Conservation (phyloP, 1,140 invertebrate species). For the Trichonephila inaurata region DNA sequence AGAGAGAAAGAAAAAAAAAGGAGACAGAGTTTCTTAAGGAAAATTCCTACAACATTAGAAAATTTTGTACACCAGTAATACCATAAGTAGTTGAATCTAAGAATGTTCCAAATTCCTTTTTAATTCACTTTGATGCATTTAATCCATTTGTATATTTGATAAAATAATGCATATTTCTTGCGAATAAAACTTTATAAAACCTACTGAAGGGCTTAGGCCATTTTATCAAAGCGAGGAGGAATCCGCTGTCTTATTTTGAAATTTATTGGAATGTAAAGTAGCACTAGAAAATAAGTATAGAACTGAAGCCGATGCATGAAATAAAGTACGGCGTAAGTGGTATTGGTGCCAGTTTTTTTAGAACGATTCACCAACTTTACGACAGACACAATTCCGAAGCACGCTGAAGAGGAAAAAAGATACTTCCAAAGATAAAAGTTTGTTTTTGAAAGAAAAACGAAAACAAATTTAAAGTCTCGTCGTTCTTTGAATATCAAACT, state of each 20-base stretch:
- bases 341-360: conserved; percentile 1
- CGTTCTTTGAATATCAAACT: conserved; percentile 30
- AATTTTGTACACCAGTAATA: too few species aligned
- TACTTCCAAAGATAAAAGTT: conserved; percentile 4
- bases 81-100: too few species aligned
- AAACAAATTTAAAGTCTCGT: conserved; percentile 20
- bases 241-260: not conserved
- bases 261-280: conserved; percentile 49
- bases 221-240: conserved; percentile 18
- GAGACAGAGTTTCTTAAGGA: too few species aligned
- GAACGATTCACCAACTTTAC: conserved; percentile 47
- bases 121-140: not conserved
- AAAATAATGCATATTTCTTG: not conserved
- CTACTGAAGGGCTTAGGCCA: not conserved
- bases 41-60: too few species aligned
- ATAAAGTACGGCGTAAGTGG: conserved; percentile 37
- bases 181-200: conserved; percentile 34
- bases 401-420: not conserved
- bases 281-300: conserved; percentile 10
- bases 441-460: conserved; percentile 29
- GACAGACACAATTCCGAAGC: not conserved
- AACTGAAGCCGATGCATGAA: conserved; percentile 30
- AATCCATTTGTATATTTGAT: conserved; percentile 2
- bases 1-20: too few species aligned
- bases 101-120: not conserved